Evolutionary conservation across 2,888 invertebrate genomes (phyloP).

Genomic region (Herminia tarsipennalis): DNA sequence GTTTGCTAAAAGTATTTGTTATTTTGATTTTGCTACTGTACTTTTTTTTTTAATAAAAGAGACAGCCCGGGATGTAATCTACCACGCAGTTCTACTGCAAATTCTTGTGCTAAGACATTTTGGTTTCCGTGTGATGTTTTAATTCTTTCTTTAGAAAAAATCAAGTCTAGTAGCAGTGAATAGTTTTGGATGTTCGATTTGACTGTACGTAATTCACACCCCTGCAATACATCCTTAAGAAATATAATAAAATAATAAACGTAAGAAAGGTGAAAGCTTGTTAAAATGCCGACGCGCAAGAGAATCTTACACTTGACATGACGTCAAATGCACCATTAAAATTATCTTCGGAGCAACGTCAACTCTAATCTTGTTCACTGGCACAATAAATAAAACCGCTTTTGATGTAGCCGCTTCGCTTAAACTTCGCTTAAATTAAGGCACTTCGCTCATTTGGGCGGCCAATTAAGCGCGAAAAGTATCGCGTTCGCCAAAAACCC

Average conservation of each 20-base stretch:
- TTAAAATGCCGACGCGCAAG: conserved; percentile 50
- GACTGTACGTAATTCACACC: too few species aligned
- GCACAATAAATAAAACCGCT: conserved; percentile 68
- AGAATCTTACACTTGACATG: conserved; percentile 54
- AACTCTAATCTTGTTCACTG: conserved; percentile 68
- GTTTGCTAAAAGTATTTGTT: conserved; percentile 4
- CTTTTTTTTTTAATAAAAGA: too few species aligned
- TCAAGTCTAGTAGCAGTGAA: too few species aligned
- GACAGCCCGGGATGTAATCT: too few species aligned
- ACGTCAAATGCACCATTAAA: conserved; percentile 71
- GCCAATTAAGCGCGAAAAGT: conserved; percentile 81
- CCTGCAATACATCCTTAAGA: too few species aligned
- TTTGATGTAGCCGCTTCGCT: conserved; percentile 74
- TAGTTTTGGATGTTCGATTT: too few species aligned
- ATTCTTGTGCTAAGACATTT: too few species aligned
- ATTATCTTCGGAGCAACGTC: conserved; percentile 66
- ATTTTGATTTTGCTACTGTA: too few species aligned
- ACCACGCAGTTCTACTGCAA: too few species aligned
- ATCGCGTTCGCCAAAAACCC: conserved; percentile 63
- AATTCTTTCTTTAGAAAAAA: too few species aligned
- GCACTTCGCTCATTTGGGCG: conserved; percentile 68
- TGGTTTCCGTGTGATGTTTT: too few species aligned
- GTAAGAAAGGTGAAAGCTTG: conserved; percentile 59
- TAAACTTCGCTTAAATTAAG: conserved; percentile 63
- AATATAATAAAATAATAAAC: too few species aligned